These are phyloP conservation scores for Diglossa cyanea DNA, from an alignment of 2,797 vertebrate genomes.

Conservation along the genomic window DNA sequence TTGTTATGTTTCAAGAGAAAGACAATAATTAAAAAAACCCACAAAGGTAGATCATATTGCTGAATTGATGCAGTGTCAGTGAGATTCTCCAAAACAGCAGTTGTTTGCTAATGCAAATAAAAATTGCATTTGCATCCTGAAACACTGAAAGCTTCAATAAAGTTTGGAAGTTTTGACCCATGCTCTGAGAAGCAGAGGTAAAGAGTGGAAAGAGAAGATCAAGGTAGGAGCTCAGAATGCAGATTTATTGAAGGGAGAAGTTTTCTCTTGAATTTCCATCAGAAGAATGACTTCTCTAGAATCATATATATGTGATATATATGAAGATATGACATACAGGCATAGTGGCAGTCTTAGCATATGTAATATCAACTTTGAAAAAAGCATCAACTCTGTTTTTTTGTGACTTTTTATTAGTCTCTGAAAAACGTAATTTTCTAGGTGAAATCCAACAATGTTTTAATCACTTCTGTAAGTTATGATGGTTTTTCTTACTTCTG, in stretches of 20 bases:
- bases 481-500: not conserved
- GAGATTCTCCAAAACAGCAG: fast-evolving
- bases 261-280: not conserved
- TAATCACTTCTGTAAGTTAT: not conserved
- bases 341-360: not conserved
- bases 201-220: not conserved
- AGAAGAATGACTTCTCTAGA: not conserved
- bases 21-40: not conserved
- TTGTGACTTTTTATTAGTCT: not conserved
- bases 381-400: not conserved
- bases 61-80: not conserved
- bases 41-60: fast-evolving
- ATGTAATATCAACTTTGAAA: not conserved
- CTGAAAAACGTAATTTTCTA: not conserved
- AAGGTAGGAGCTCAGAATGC: not conserved
- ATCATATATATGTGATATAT: not conserved
- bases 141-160: not conserved
- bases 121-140: not conserved
- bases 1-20: not conserved
- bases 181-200: not conserved
- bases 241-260: not conserved
- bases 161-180: not conserved
- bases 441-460: not conserved
- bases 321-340: not conserved
- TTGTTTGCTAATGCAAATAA: not conserved